Base-by-base conservation (phyloP, 2,888 invertebrate species). In the Plemyria rubiginata region DNA sequence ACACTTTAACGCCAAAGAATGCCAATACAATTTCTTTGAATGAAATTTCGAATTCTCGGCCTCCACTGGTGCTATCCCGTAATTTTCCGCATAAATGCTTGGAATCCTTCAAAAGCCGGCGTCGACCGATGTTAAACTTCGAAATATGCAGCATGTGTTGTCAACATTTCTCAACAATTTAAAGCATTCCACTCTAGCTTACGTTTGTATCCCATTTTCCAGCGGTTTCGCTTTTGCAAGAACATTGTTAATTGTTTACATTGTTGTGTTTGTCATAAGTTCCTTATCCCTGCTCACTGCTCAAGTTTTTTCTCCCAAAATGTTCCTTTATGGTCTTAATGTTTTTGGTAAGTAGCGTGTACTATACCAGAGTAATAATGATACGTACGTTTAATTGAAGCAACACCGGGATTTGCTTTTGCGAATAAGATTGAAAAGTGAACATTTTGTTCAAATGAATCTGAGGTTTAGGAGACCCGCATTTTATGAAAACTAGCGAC, bases 91-190 rank as follows among this genome's bases (percentile, higher is more conserved):
- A 73, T 66, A 73, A 78, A 83, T 82, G 82, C 77, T 62, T 69
- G 76, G 81, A 85, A 87, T 86, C 79, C 78, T 78, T 82, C 76
- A 80, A 79, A 82, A 78, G 72, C 63, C 66, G 71, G 52, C 62
- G 55, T 65, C 65, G 58, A 68, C 66, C 62, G 71, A 67, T 72
- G 70, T 62, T 36, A 36, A 62, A 38, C 50, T 43, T 68, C 63
- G 55, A 75, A 77, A 69, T 69, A 74, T 77, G 72, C 69, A 61
- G 58, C 70, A 69, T 74, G 77, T 76, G 80, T 76, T 76, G 68
- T 52, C 64, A 76, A 80, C 74, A 75, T 72, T 74, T 79, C 70
- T 71, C 75, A 80, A 79, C 76, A 78, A 82, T 79, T 74, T 74
- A 65, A 73, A 77, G 72, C 74, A 76, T 80, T 77, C 67, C 70